phyloP scores from a whole-genome alignment of 2,797 vertebrate species.

The Triplophysa yarkandensis region DNA sequence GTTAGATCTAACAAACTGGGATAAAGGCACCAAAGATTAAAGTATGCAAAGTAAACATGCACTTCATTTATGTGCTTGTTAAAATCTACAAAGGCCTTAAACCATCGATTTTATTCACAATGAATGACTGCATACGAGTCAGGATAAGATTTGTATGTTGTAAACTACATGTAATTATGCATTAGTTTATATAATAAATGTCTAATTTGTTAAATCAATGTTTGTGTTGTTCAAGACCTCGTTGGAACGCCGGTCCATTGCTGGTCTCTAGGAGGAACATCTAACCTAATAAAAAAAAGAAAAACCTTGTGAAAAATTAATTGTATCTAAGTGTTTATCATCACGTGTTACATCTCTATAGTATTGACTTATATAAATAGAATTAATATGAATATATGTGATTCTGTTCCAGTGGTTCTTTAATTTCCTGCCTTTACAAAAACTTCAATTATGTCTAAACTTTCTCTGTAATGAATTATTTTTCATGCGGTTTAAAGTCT shows the following conservation, averaged over 20 bases:
- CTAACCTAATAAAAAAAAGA: slow-evolving; percentile 41
- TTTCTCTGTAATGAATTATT: too few relatives aligned
- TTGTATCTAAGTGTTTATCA: slow-evolving; percentile 10
- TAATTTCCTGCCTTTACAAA: too few relatives aligned
- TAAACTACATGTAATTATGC: too few relatives aligned
- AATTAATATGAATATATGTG: neutral
- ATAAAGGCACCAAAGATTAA: too few relatives aligned
- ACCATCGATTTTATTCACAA: neutral
- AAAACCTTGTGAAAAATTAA: slow-evolving; percentile 34
- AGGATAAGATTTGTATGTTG: too few relatives aligned
- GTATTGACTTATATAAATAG: neutral
- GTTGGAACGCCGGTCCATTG: slow-evolving; percentile 28
- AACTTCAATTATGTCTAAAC: too few relatives aligned
- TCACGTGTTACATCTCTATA: slow-evolving; percentile 29
- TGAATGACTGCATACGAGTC: neutral
- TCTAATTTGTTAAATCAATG: too few relatives aligned
- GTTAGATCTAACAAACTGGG: too few relatives aligned
- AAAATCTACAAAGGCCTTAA: neutral
- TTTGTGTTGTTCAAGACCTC: too few relatives aligned
- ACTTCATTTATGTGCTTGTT: neutral
- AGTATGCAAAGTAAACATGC: too few relatives aligned
- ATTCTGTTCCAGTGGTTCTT: neutral
- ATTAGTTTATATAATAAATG: too few relatives aligned
- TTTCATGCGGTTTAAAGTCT: too few relatives aligned
- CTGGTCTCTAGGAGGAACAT: slow-evolving; percentile 28